Evolutionary conservation across 2,797 vertebrate genomes (phyloP).

Genomic region (Sebastes nivosus): DNA sequence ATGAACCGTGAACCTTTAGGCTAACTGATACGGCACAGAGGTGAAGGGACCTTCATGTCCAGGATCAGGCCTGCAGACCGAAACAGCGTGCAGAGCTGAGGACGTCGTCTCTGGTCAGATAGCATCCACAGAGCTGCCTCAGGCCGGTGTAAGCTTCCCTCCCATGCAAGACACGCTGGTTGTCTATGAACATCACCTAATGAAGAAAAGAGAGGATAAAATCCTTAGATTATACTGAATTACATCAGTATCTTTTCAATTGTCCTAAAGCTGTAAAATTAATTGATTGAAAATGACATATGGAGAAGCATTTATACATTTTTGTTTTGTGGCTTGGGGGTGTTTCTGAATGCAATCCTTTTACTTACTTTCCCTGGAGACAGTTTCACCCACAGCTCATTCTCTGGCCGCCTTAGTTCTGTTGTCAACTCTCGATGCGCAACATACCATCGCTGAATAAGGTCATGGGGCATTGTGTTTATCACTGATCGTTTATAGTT

Average conservation of each 20-base stretch:
- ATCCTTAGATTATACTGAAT: background rate
- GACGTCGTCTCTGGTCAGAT: constrained; percentile 91
- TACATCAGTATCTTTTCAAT: background rate
- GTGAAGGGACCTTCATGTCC: background rate
- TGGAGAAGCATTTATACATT: background rate
- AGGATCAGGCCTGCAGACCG: constrained; percentile 84
- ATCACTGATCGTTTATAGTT: constrained; percentile 93
- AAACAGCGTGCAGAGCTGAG: constrained; percentile 88
- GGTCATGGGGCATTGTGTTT: constrained; percentile 87
- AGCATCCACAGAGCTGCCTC: constrained; percentile 94
- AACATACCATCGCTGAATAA: constrained; percentile 88
- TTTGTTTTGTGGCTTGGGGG: background rate
- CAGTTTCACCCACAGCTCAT: constrained; percentile 95
- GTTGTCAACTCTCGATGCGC: constrained; percentile 88
- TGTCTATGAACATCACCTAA: constrained; percentile 92
- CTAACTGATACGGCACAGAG: background rate
- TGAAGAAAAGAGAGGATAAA: background rate
- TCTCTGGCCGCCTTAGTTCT: constrained; percentile 88
- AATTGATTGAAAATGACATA: background rate
- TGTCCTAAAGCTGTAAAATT: background rate
- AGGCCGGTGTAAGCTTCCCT: constrained; percentile 92
- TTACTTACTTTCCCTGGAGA: constrained; percentile 89
- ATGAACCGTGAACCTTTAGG: background rate
- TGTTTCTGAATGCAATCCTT: background rate
- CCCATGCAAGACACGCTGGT: constrained; percentile 93